phyloP scores from a whole-genome alignment of 2,888 invertebrate species.

The Chymomyza caudatula region DNA sequence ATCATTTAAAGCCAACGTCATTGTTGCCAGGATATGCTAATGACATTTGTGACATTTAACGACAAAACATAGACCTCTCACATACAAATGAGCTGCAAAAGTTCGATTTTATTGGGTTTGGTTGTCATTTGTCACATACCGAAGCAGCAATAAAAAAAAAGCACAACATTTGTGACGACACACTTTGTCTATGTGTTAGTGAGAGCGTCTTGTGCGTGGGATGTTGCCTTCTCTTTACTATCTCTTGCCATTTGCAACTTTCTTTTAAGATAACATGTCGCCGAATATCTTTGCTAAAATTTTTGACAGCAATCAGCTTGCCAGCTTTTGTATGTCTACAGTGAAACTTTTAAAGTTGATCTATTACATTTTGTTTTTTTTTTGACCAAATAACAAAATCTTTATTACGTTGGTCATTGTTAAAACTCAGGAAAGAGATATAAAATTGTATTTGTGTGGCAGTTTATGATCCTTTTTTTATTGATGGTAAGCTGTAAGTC shows the following conservation, averaged over 20 bases:
- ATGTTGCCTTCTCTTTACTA: background rate
- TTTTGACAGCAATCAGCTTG: background rate
- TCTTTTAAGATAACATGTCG: background rate
- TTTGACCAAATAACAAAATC: no score
- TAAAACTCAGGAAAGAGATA: no score
- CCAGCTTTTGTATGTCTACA: background rate
- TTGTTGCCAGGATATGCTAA: background rate
- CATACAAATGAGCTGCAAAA: constrained; percentile 13
- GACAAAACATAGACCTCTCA: background rate
- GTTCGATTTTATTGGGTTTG: constrained; percentile 33
- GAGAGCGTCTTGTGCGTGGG: background rate
- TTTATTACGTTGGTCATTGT: no score
- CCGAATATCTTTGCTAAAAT: background rate
- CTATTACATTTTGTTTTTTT: no score
- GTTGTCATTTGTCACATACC: constrained; percentile 46
- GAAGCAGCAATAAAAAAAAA: constrained; percentile 23
- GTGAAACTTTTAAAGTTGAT: background rate
- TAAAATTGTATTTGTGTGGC: no score
- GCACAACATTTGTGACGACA: background rate
- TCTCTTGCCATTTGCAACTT: background rate
- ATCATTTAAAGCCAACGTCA: background rate
- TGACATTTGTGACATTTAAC: background rate
- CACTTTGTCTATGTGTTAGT: background rate
- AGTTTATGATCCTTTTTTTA: no score
- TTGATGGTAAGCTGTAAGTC: no score